These are phyloP conservation scores for Syrista parreyssii DNA, from an alignment of 2,888 invertebrate genomes.

Conservation along the genomic window DNA sequence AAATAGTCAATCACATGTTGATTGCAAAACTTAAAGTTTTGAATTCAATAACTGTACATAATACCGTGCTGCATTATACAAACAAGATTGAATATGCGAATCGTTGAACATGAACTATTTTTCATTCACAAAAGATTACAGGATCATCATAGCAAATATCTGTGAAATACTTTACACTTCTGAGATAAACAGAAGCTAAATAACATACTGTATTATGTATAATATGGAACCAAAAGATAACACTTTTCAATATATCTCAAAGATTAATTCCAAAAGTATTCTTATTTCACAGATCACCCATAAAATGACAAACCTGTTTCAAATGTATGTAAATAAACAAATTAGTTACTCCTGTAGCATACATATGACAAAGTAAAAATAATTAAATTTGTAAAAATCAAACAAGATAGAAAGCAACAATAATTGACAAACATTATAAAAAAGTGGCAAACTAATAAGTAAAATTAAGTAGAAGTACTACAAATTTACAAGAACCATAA, in stretches of 20 bases:
- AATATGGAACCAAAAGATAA: neutral
- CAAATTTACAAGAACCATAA: too few relatives aligned
- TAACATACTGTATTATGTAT: neutral
- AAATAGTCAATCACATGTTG: neutral
- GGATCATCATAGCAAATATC: neutral
- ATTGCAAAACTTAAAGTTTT: neutral
- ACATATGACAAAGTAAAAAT: conserved; percentile 12
- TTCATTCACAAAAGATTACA: neutral
- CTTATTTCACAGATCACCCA: too few relatives aligned
- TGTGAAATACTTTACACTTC: neutral
- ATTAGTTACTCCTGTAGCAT: too few relatives aligned
- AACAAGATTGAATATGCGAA: neutral
- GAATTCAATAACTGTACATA: neutral
- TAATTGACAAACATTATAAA: conserved; percentile 13
- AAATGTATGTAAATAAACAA: too few relatives aligned
- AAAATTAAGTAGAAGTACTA: too few relatives aligned
- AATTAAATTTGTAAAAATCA: conserved; percentile 3
- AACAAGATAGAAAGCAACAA: conserved; percentile 11
- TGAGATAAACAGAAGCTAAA: neutral
- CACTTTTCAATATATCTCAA: neutral
- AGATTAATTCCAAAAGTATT: too few relatives aligned
- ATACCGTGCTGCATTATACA: neutral
- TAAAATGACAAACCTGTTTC: too few relatives aligned
- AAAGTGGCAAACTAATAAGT: conserved; percentile 10
- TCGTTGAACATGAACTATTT: neutral